phyloP scores from a whole-genome alignment of 2,113 vertebrate species.

The Heterotis niloticus region DNA sequence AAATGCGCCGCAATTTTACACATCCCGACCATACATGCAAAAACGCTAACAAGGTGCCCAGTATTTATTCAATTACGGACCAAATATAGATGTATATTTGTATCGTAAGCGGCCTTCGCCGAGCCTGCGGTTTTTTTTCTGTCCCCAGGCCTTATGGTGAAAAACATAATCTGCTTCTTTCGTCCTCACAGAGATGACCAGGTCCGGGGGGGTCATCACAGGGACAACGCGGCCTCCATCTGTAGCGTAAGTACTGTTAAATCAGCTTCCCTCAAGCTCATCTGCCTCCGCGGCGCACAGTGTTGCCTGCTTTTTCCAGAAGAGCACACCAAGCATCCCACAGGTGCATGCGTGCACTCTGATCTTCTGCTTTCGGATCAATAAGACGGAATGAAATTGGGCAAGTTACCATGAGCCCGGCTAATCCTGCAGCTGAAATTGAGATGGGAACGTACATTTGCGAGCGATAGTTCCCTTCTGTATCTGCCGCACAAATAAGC shows the following conservation, averaged over 20 bases:
- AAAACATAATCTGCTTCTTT: slow-evolving; percentile 3
- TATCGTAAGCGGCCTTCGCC: background rate
- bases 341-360: too few relatives aligned
- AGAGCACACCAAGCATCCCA: too few relatives aligned
- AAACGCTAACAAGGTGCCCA: background rate
- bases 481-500: too few relatives aligned
- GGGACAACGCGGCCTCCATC: background rate
- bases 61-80: background rate
- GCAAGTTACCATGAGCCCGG: too few relatives aligned
- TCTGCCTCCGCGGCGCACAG: background rate
- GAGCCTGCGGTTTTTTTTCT: too few relatives aligned
- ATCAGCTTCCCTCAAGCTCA: background rate
- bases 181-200: background rate
- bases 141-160: background rate
- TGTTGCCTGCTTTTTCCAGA: background rate
- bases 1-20: background rate
- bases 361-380: too few relatives aligned
- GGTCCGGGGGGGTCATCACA: background rate
- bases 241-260: background rate
- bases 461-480: too few relatives aligned
- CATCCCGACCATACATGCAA: background rate
- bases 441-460: too few relatives aligned
- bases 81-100: background rate
- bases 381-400: too few relatives aligned
- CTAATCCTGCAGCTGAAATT: too few relatives aligned